Evolutionary conservation across 1,140 invertebrate species (phyloP).

Genomic region (Diorhabda carinulata): DNA sequence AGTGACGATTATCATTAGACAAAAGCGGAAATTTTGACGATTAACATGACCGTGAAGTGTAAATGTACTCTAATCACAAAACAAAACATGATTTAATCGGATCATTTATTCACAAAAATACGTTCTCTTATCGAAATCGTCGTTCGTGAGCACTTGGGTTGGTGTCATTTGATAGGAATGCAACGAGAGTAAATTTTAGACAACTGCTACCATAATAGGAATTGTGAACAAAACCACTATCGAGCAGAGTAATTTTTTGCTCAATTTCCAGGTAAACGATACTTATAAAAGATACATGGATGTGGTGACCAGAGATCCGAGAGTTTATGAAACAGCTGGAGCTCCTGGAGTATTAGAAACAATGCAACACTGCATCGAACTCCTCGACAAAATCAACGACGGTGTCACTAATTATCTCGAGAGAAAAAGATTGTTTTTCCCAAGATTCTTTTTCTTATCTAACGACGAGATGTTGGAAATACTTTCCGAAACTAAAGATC

Average conservation of each 20-base stretch:
- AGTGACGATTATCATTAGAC: too few species aligned
- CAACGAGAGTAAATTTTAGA: too few species aligned
- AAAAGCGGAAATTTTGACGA: too few species aligned
- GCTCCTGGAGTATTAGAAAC: constrained; percentile 69
- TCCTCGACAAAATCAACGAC: constrained; percentile 78
- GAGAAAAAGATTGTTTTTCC: constrained; percentile 86
- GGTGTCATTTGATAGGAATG: too few species aligned
- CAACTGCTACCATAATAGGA: too few species aligned
- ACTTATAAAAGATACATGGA: constrained; percentile 81
- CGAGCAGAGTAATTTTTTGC: constrained; percentile 2
- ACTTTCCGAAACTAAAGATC: constrained; percentile 88
- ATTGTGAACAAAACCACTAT: too few species aligned
- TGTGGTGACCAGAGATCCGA: constrained; percentile 64
- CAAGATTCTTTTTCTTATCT: constrained; percentile 91
- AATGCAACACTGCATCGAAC: constrained; percentile 65
- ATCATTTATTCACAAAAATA: too few species aligned
- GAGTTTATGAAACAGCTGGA: constrained; percentile 71
- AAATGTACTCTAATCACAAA: too few species aligned
- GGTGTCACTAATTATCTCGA: constrained; percentile 89
- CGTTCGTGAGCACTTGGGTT: too few species aligned
- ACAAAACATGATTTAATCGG: too few species aligned
- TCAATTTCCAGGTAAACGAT: constrained; percentile 55
- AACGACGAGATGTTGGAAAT: constrained; percentile 96
- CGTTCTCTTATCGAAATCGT: too few species aligned
- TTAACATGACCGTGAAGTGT: too few species aligned